phyloP scores from a whole-genome alignment of 2,888 invertebrate species.

The Diadegma fenestrale region DNA sequence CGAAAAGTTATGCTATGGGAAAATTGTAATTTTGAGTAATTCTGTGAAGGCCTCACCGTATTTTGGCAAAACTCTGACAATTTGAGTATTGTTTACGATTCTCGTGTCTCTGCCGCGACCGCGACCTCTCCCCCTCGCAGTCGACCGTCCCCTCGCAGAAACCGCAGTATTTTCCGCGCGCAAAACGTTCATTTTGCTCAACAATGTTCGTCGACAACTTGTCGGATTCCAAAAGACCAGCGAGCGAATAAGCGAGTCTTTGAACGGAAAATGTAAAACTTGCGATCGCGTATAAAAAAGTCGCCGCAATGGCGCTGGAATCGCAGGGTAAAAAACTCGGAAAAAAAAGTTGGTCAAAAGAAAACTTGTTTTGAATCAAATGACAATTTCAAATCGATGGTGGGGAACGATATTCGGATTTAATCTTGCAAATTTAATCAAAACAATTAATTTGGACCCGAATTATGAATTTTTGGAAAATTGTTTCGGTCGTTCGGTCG shows the following conservation, averaged over 20 bases:
- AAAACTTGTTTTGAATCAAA: too few species aligned
- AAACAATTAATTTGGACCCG: too few species aligned
- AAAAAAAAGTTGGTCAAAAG: not conserved
- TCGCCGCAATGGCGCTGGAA: not conserved
- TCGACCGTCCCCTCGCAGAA: conserved; percentile 59
- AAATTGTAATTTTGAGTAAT: not conserved
- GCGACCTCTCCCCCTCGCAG: conserved; percentile 58
- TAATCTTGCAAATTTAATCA: too few species aligned
- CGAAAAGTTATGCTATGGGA: not conserved
- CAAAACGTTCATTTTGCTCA: conserved; percentile 76
- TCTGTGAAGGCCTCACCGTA: conserved; percentile 68
- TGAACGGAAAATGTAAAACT: not conserved
- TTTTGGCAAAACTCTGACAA: conserved; percentile 69
- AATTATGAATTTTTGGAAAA: too few species aligned
- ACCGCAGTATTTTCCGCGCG: conserved; percentile 59
- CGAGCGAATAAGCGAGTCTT: too few species aligned
- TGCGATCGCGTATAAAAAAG: not conserved
- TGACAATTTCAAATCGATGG: too few species aligned
- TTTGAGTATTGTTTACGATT: conserved; percentile 42
- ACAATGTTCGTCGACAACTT: not conserved
- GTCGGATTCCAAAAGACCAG: too few species aligned
- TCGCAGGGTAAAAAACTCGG: not conserved
- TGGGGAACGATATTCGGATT: too few species aligned
- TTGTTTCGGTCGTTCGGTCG: too few species aligned
- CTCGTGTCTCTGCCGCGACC: conserved; percentile 52